Conservation (phyloP, 1,140 invertebrate species). For the Platyscapa corneri region DNA sequence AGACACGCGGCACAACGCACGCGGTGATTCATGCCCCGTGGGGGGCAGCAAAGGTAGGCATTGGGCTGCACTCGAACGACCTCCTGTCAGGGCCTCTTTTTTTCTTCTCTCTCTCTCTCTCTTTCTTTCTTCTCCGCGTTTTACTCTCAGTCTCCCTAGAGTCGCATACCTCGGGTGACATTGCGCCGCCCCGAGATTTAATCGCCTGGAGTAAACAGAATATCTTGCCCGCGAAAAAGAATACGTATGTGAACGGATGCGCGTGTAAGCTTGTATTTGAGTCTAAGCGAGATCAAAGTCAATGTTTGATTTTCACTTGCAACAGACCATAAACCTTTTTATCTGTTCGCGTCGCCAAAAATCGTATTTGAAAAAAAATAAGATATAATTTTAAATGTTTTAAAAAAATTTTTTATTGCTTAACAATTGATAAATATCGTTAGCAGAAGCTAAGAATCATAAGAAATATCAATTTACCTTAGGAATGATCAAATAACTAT, state of each 20-base stretch:
- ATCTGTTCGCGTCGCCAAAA: too few species aligned
- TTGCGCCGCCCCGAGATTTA: slow-evolving; percentile 56
- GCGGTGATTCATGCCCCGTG: slow-evolving; percentile 69
- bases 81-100: slow-evolving; percentile 67
- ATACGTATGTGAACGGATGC: not conserved
- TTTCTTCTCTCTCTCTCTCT: slow-evolving; percentile 50
- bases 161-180: slow-evolving; percentile 69
- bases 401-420: too few species aligned
- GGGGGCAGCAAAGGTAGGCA: slow-evolving; percentile 57
- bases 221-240: slow-evolving; percentile 21
- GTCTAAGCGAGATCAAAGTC: not conserved
- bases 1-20: slow-evolving; percentile 59
- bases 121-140: slow-evolving; percentile 48
- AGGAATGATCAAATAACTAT: too few species aligned
- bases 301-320: not conserved
- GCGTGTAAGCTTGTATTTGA: not conserved
- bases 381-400: too few species aligned
- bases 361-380: too few species aligned
- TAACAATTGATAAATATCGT: too few species aligned
- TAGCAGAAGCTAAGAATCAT: too few species aligned
- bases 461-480: too few species aligned
- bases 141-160: slow-evolving; percentile 51
- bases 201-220: slow-evolving; percentile 53
- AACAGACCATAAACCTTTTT: too few species aligned
- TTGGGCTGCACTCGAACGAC: slow-evolving; percentile 55